These are phyloP conservation scores for Lordiphosa collinella DNA, from an alignment of 1,140 invertebrate species.

Conservation along the genomic window DNA sequence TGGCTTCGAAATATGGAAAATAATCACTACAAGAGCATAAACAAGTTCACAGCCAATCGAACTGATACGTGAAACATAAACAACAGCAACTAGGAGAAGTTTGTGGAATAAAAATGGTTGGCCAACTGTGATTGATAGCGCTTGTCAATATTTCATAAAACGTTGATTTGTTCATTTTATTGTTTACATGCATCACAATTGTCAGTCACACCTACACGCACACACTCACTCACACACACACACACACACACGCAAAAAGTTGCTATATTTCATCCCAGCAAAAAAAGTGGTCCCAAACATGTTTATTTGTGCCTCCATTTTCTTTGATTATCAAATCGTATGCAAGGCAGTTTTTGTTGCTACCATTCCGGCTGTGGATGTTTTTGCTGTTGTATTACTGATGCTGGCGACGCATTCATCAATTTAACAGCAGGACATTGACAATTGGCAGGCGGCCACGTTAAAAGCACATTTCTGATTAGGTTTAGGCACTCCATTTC, in stretches of 20 bases:
- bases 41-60: conserved; percentile 59
- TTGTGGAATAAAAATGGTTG: conserved; percentile 11
- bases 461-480: conserved; percentile 6
- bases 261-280: conserved; percentile 11
- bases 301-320: conserved; percentile 31
- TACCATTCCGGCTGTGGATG: no score
- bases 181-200: conserved; percentile 70
- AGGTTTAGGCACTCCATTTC: conserved; percentile 4
- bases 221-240: conserved; percentile 8
- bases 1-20: not conserved
- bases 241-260: conserved; percentile 14
- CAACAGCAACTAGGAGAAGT: not conserved
- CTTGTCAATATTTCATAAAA: conserved; percentile 77
- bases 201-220: conserved; percentile 20
- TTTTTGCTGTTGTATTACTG: conserved; percentile 32
- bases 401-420: conserved; percentile 57
- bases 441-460: conserved; percentile 19
- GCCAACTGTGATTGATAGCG: conserved; percentile 63
- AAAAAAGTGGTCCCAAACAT: conserved; percentile 11
- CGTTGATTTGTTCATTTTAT: conserved; percentile 74
- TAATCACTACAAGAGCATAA: conserved; percentile 14
- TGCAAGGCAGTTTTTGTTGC: conserved; percentile 39
- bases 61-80: conserved; percentile 8
- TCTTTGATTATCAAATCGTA: conserved; percentile 53
- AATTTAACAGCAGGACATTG: conserved; percentile 69